Conservation (phyloP, 64 coral and sea anemone species). For the Pocillopora damicornis region DNA sequence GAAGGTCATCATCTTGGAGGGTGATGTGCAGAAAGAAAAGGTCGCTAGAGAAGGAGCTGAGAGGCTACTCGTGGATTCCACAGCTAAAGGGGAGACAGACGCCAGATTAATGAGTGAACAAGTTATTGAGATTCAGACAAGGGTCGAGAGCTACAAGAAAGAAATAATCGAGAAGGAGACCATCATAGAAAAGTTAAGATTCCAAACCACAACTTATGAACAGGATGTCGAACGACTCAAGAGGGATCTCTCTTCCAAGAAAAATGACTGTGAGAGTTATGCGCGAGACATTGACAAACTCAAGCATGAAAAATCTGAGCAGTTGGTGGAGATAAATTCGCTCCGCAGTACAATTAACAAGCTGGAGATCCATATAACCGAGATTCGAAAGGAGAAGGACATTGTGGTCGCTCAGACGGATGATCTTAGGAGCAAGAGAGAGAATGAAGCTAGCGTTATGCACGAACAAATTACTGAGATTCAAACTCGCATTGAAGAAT, state of each 20-base stretch:
- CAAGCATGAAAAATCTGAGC: slow-evolving; percentile 80
- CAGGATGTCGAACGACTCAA: slow-evolving; percentile 82
- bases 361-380: slow-evolving; percentile 41
- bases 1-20: slow-evolving; percentile 67
- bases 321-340: slow-evolving; percentile 69
- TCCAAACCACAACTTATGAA: slow-evolving; percentile 72
- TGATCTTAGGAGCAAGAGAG: slow-evolving; percentile 65
- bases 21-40: slow-evolving; percentile 69
- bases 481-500: slow-evolving; percentile 86
- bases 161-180: slow-evolving; percentile 89
- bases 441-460: slow-evolving; percentile 47
- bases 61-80: slow-evolving; percentile 48
- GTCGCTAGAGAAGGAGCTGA: slow-evolving; percentile 52
- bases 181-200: slow-evolving; percentile 81
- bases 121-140: slow-evolving; percentile 58
- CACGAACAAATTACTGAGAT: slow-evolving; percentile 80
- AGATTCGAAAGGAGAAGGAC: slow-evolving; percentile 62
- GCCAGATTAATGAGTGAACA: slow-evolving; percentile 57
- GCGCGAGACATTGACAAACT: slow-evolving; percentile 68
- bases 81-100: slow-evolving; percentile 67
- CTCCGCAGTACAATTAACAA: slow-evolving; percentile 51
- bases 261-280: slow-evolving; percentile 58
- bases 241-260: slow-evolving; percentile 74
- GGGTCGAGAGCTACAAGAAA: slow-evolving; percentile 81
- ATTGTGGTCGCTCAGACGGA: slow-evolving; percentile 30